Evolutionary conservation across 1,140 invertebrate species (phyloP).

Genomic region (Sitophilus oryzae): DNA sequence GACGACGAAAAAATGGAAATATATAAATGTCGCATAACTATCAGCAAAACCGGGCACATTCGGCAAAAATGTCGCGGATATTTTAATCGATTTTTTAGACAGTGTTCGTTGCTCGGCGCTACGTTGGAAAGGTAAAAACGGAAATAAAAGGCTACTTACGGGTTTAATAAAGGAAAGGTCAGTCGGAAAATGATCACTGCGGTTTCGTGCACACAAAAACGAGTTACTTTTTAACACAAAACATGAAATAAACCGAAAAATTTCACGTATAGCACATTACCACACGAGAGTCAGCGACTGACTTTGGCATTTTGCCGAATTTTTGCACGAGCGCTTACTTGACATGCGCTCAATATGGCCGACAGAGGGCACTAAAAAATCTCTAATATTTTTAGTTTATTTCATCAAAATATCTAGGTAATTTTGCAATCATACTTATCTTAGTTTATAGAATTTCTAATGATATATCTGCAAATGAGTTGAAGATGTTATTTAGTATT

Average conservation of each 20-base stretch:
- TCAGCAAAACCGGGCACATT: neutral
- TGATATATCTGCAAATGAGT: no score
- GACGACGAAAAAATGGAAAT: neutral
- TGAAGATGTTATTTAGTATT: no score
- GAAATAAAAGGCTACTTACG: conserved; percentile 11
- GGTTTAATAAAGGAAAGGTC: neutral
- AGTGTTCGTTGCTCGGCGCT: neutral
- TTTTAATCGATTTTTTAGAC: conserved; percentile 14
- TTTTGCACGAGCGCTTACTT: neutral
- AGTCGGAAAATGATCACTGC: conserved; percentile 1
- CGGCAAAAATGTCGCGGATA: conserved; percentile 1
- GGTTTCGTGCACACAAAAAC: conserved; percentile 4
- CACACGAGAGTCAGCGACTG: conserved; percentile 10
- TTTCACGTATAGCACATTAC: conserved; percentile 10
- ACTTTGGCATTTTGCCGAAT: conserved; percentile 7
- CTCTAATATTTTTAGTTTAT: no score
- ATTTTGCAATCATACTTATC: no score
- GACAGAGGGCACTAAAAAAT: neutral
- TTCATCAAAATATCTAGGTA: no score
- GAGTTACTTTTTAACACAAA: conserved; percentile 14
- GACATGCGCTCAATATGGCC: neutral
- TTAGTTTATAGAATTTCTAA: no score
- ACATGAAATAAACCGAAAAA: conserved; percentile 13
- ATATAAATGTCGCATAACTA: conserved; percentile 4
- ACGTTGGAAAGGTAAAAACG: neutral